A percentile compares a stretch with the other conserved stretches of the same genome.
These are phyloP conservation scores for Anthoscopus minutus DNA, from an alignment of 2,113 vertebrate species.

Conservation along the genomic window DNA sequence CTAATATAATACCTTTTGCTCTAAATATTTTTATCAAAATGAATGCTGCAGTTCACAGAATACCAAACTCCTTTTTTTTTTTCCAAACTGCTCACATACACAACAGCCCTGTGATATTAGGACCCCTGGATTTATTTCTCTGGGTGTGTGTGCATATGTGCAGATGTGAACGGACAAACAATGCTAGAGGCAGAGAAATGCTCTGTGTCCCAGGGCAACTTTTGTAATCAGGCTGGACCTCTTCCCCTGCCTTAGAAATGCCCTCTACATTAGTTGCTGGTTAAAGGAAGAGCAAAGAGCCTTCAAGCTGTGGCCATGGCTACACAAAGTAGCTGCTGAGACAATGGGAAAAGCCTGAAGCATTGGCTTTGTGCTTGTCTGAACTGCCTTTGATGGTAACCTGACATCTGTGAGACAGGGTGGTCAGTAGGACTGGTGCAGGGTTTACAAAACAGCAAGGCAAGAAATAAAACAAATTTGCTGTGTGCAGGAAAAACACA, in stretches of 20 bases:
- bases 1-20: not conserved
- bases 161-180: rapidly evolving
- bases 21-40: not conserved
- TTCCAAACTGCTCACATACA: not conserved
- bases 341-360: not conserved
- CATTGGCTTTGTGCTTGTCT: not conserved
- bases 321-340: rapidly evolving
- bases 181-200: not conserved
- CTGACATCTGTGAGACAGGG: not conserved
- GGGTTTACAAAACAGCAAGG: not conserved
- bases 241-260: not conserved
- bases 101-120: not conserved
- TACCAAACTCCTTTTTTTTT: not conserved
- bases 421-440: not conserved
- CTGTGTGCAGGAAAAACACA: not conserved
- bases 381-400: not conserved
- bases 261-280: not conserved
- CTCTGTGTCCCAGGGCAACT: too few species aligned
- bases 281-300: not conserved
- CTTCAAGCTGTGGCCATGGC: not conserved
- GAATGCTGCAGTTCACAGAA: not conserved
- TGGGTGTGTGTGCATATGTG: not conserved
- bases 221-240: not conserved
- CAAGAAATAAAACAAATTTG: not conserved
- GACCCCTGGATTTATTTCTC: not conserved